phyloP scores from a whole-genome alignment of 2,888 invertebrate species.

The Bimastos eiseni region DNA sequence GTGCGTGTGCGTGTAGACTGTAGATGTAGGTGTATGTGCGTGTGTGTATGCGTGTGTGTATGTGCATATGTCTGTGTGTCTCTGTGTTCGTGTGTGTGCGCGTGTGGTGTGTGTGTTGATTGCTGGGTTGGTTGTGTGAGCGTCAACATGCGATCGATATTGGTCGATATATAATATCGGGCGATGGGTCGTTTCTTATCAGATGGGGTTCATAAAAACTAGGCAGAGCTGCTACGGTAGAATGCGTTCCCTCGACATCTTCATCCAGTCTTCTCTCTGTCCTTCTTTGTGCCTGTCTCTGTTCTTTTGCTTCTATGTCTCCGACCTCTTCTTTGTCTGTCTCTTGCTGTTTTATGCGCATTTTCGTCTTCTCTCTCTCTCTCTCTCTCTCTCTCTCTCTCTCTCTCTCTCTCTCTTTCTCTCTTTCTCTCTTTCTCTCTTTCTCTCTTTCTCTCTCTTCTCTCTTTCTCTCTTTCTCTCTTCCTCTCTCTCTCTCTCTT shows the following conservation, averaged over 20 bases:
- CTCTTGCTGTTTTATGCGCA: not conserved
- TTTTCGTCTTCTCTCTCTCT: not conserved
- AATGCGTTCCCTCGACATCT: not conserved
- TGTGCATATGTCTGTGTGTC: not conserved
- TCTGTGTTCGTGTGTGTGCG: not conserved
- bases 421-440: not conserved
- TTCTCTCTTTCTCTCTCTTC: too few relatives aligned
- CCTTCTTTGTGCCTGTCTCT: not conserved
- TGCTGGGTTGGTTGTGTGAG: not conserved
- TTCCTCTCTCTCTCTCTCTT: not conserved
- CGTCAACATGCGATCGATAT: not conserved
- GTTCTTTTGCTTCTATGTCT: not conserved
- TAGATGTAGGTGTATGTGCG: too few relatives aligned
- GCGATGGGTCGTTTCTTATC: not conserved
- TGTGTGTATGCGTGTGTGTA: too few relatives aligned
- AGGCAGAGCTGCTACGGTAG: not conserved
- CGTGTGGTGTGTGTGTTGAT: too few relatives aligned
- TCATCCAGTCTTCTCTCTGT: not conserved
- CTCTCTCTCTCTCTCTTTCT: not conserved
- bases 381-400: not conserved
- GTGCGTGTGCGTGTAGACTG: too few relatives aligned
- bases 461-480: not conserved
- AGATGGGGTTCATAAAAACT: not conserved
- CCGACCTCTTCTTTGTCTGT: not conserved
- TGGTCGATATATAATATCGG: conserved; percentile 8